Percentiles rank a stretch among this genome's conserved stretches.
phyloP scores from a whole-genome alignment of 1,140 invertebrate genomes.

The Sogatella furcifera region DNA sequence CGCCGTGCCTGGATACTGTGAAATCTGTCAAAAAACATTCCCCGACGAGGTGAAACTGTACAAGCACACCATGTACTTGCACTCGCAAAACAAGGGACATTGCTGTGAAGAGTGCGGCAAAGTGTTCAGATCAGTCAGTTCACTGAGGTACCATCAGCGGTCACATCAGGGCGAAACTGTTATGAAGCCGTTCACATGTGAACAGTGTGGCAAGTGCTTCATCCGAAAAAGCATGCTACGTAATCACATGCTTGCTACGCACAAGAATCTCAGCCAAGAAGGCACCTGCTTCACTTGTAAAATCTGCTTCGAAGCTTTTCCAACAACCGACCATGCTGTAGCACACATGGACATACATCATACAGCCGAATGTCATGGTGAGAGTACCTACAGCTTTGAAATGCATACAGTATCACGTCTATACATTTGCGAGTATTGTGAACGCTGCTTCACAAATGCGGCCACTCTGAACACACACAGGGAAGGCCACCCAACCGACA shows the following conservation, averaged over 20 bases:
- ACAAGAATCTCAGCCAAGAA: constrained; percentile 17
- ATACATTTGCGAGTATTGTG: constrained; percentile 22
- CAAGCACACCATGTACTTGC: constrained; percentile 18
- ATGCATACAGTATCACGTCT: constrained; percentile 14
- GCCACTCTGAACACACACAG: constrained; percentile 11
- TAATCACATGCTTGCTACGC: constrained; percentile 18
- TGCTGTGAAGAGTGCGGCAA: constrained; percentile 22
- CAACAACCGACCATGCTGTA: constrained; percentile 16
- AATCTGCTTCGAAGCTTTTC: constrained; percentile 20
- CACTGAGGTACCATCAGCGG: constrained; percentile 17
- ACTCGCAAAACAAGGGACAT: constrained; percentile 16
- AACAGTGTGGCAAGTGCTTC: constrained; percentile 22
- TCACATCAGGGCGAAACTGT: constrained; percentile 14
- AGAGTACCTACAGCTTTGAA: constrained; percentile 17
- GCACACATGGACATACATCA: constrained; percentile 16
- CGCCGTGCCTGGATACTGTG: constrained; percentile 15
- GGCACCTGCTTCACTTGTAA: constrained; percentile 20
- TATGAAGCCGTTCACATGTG: constrained; percentile 20
- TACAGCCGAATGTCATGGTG: constrained; percentile 8
- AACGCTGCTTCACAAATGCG: constrained; percentile 13
- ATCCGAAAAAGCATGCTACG: constrained; percentile 20
- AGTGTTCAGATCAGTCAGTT: constrained; percentile 16
- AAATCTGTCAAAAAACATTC: constrained; percentile 18
- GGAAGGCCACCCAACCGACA: constrained; percentile 7
- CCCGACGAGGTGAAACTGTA: constrained; percentile 18